Base-by-base conservation (phyloP, 2,888 invertebrate genomes). In the Synanthedon tipuliformis region DNA sequence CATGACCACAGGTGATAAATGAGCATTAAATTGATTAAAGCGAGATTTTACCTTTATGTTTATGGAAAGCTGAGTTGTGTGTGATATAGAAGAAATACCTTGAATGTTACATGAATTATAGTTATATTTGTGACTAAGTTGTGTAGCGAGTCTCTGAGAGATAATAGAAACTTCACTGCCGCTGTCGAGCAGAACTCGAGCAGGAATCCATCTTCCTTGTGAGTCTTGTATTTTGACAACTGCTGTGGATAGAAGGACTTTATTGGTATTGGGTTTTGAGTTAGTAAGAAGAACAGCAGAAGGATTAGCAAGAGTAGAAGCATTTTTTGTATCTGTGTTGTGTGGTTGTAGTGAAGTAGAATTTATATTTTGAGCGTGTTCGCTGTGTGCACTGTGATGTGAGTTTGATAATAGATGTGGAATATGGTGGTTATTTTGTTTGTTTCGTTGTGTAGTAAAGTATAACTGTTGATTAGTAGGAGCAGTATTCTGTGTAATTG, bases 151-250 rank as follows among this genome's bases (percentile, higher is more conserved):
- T 50, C 52, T 52, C 52, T 23, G 50, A 18, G 54, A 23, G 40
- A 54, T 48, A 48, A 54, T 50, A 45, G 50, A 50, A 7, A 53
- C 41, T 13, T 53, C 52, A 12, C 52, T 53, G 12, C 52, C 52
- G 12, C 41, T 13, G 12, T 53, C 52, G 49, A 53, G 50, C 13
- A 53, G 50, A 3, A 41, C 50, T 3, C 52, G n/a, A n/a, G 50
- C 52, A 34, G 13, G 4, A 5, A 41, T 16, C 41, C 50, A 53
- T 11, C 41, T 15, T 3, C 57, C 57, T 2, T 54, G 34, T 13
- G 54, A 34, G 27, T 57, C 55, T 53, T 55, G 55, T 12, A 57
- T 45, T 41, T 52, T 48, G 40, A 56, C 53, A 2, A 56, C 16
- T n/a, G 56, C 56, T 55, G 58, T 58, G 11, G 51, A 53, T 7